These are phyloP conservation scores for Saccostrea echinata DNA, from an alignment of 1,140 invertebrate genomes.

Conservation along the genomic window DNA sequence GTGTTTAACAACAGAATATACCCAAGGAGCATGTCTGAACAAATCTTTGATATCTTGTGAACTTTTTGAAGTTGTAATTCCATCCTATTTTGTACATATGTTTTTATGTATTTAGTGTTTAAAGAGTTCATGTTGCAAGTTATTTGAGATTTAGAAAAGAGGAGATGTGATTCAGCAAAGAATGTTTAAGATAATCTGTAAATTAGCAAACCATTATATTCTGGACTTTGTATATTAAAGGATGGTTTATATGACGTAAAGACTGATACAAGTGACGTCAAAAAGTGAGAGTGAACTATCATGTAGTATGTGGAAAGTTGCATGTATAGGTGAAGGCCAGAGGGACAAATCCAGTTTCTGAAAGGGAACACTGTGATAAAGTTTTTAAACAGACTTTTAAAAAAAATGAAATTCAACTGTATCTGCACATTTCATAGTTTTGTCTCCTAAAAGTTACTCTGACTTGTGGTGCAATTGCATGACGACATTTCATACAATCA, in stretches of 20 bases:
- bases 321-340: background rate
- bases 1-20: background rate
- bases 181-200: background rate
- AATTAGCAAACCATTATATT: background rate
- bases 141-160: background rate
- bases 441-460: background rate
- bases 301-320: background rate
- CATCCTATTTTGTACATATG: conserved; percentile 24
- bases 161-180: background rate
- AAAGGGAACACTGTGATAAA: conserved; percentile 1
- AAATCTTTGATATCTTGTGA: background rate
- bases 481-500: background rate
- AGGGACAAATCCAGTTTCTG: background rate
- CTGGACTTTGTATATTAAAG: background rate
- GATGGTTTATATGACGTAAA: background rate
- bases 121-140: background rate
- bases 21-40: background rate
- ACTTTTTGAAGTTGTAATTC: conserved; percentile 25
- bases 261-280: background rate
- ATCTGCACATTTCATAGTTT: background rate
- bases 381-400: background rate
- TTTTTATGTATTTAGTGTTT: conserved; percentile 29
- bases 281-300: background rate
- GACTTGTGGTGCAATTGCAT: conserved; percentile 20
- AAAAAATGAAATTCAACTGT: background rate